Evolutionary conservation across 2,888 invertebrate species (phyloP), one percentile per base, ranked within the genome.

Genomic region (Argyresthia goedartella): DNA sequence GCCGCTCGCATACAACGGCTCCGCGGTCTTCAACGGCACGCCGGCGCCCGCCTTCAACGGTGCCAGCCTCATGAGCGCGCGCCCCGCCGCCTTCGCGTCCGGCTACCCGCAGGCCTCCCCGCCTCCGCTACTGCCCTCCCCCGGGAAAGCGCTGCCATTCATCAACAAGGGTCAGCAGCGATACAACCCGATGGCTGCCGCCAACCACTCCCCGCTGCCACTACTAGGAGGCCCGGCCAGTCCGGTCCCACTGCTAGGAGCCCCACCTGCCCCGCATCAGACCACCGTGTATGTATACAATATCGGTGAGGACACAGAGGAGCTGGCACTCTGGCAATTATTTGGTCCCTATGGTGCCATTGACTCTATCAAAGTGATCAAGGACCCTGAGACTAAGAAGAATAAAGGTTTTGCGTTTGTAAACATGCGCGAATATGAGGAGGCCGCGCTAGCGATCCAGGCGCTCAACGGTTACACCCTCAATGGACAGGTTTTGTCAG

Each of bases 221-320:
- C 70, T 86, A 56, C 63, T 86, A 53, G 84, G 84, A 42, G 79
- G 84, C 55, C 84, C 85, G 7, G 75, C 84, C 50, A 84, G 82
- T 58, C 84, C 84, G 11, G 79, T 82, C 59, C 81, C 86, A 25
- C 65, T 86, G 56, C 66, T 85, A 41, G 79, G 77, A 41, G 73
- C 77, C 10, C 70, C 79, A 43, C 73, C 81, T 7, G 72, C 76
- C 3, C 70, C 82, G 3, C 85, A 81, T 55, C 86, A 87, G 66
- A 87, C 87, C 60, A 87, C 87, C 57, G 87, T 87, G 71, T 87
- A 87, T 60, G 87, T 87, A 67, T 87, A 87, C 74, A 87, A 87
- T 72, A 74, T 87, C 14, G 87, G 87, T 55, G 87, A 87, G 69
- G 87, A 87, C 61, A 81, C 87, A 0, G 87, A 87, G 64, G 87